Evolutionary conservation across 2,797 vertebrate species (phyloP).

Genomic region (Synaphobranchus kaupii): DNA sequence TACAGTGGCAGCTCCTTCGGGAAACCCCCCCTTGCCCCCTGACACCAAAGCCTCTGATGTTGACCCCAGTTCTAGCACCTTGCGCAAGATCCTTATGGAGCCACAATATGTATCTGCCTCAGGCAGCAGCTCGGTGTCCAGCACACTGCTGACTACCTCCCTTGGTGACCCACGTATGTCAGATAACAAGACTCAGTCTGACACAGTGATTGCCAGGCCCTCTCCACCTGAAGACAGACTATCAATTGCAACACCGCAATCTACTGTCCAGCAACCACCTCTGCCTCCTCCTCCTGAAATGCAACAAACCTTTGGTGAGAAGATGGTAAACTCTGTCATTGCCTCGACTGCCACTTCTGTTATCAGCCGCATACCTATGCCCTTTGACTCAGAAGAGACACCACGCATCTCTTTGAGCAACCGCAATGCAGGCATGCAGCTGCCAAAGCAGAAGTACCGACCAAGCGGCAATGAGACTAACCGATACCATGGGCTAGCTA

Average conservation of each 20-base stretch:
- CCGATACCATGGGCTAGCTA: slow-evolving; percentile 77
- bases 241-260: slow-evolving; percentile 58
- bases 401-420: slow-evolving; percentile 78
- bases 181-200: slow-evolving; percentile 57
- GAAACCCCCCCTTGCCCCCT: slow-evolving; percentile 70
- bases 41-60: slow-evolving; percentile 83
- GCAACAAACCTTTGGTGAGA: slow-evolving; percentile 70
- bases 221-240: slow-evolving; percentile 75
- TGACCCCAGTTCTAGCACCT: slow-evolving; percentile 83
- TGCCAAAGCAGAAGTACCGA: slow-evolving; percentile 82
- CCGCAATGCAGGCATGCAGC: slow-evolving; percentile 70
- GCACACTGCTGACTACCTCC: slow-evolving; percentile 68
- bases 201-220: slow-evolving; percentile 66
- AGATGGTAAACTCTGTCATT: slow-evolving; percentile 84
- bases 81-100: slow-evolving; percentile 95
- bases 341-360: slow-evolving; percentile 94
- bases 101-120: slow-evolving; percentile 80
- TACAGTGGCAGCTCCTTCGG: slow-evolving; percentile 53
- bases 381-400: slow-evolving; percentile 87
- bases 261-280: slow-evolving; percentile 65
- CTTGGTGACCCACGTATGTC: slow-evolving; percentile 76
- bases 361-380: slow-evolving; percentile 91
- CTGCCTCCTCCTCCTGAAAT: slow-evolving; percentile 75
- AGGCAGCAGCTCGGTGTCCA: slow-evolving; percentile 61
- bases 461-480: slow-evolving; percentile 79